Conservation (phyloP, 2,888 invertebrate genomes). For the Gasteruption jaculator region DNA sequence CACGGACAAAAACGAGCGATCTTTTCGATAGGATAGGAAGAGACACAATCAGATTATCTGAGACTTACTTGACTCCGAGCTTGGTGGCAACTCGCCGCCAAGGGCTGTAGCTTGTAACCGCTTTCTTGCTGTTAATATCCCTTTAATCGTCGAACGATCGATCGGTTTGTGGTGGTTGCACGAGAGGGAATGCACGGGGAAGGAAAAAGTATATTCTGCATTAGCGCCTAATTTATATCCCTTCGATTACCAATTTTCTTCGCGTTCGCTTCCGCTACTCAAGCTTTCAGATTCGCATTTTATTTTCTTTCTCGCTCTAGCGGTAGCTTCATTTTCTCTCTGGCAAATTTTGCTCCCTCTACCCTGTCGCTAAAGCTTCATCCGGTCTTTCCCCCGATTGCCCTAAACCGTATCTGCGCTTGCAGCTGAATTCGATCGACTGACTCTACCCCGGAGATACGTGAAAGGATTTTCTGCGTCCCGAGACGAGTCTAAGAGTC, state of each 20-base stretch:
- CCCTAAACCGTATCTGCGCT: too few relatives aligned
- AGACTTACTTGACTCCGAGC: slow-evolving; percentile 92
- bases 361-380: too few relatives aligned
- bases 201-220: slow-evolving; percentile 51
- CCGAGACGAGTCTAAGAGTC: too few relatives aligned
- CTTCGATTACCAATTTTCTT: slow-evolving; percentile 18
- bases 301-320: slow-evolving; percentile 14
- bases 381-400: too few relatives aligned
- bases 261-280: slow-evolving; percentile 15
- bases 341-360: not conserved
- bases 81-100: slow-evolving; percentile 92
- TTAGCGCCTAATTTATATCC: slow-evolving; percentile 40
- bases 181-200: slow-evolving; percentile 48
- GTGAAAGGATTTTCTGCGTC: too few relatives aligned
- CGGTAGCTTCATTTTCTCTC: slow-evolving; percentile 9
- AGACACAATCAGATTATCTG: slow-evolving; percentile 45
- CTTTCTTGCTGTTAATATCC: slow-evolving; percentile 63
- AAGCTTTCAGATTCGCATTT: slow-evolving; percentile 19
- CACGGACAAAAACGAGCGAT: slow-evolving; percentile 36
- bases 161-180: slow-evolving; percentile 45
- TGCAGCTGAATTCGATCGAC: too few relatives aligned
- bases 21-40: slow-evolving; percentile 43
- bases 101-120: slow-evolving; percentile 78
- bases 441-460: too few relatives aligned
- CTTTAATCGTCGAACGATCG: slow-evolving; percentile 44